Evolutionary conservation across 2,113 vertebrate species (phyloP), one percentile per base, ranked within the genome.

Genomic region (Eptesicus fuscus): DNA sequence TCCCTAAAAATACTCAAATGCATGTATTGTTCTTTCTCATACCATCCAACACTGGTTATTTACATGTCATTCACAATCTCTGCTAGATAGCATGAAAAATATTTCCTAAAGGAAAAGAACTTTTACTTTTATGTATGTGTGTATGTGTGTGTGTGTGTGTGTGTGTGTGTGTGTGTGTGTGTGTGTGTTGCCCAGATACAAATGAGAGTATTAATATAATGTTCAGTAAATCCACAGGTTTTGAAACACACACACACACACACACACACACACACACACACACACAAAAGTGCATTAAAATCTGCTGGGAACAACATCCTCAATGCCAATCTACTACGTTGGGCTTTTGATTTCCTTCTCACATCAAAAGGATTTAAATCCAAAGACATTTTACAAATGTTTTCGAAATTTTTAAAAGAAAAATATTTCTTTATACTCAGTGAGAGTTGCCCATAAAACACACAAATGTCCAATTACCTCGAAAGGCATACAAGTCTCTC

Each of bases 351-450:
- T 74, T 65, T 89, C n/a, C 44, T 95, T 89, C 23, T 88, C 25
- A 94, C 94, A 84, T 94, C 9, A 93, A 85, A 93, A 83, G 4
- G 32, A 73, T 9, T 90, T 89, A 88, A 96, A 91, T 71, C 37
- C 44, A 90, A 96, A 91, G 51, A 93, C 9, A 85, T 69, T 86
- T 94, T 61, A 20, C 3, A 86, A 49, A 78, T 61, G 16, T 83
- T 74, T 37, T 88, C 51, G 32, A 59, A 49, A 37, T 67, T 86
- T 95, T 95, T 84, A 53, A 93, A 93, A 49, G 51, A 92, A 74
- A 88, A 0, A 11, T 78, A 85, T 94, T 95, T 92, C 70, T 87
- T 70, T 93, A 61, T 42, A 83, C 7, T 95, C 28, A 71, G n/a
- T 89, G 42, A 78, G 23, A 83, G 9, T 25, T 88, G 13, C 14